Evolutionary conservation across 1,140 invertebrate genomes (phyloP).

Genomic region (Drosophila kikkawai): DNA sequence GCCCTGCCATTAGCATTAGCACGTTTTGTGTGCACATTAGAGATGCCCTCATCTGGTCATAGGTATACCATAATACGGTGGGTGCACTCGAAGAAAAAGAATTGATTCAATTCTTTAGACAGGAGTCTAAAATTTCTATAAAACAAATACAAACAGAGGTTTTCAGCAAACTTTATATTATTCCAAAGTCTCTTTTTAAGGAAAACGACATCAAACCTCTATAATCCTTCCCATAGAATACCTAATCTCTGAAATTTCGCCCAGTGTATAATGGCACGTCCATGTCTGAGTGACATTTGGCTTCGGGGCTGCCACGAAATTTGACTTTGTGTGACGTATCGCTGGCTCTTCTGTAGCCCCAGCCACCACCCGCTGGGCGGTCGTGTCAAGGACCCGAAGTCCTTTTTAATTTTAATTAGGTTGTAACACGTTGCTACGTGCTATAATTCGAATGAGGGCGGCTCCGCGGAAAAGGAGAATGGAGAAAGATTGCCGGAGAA

Average conservation of each 20-base stretch:
- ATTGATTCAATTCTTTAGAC: too few species aligned
- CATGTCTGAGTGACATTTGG: conserved; percentile 77
- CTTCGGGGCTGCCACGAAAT: conserved; percentile 70
- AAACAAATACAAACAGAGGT: rapidly evolving
- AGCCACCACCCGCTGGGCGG: conserved; percentile 29
- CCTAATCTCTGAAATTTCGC: not conserved
- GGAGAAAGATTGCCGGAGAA: conserved; percentile 18
- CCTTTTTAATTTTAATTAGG: conserved; percentile 78
- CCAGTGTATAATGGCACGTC: conserved; percentile 16
- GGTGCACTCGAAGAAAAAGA: not conserved
- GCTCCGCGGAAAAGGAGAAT: conserved; percentile 27
- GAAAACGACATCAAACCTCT: not conserved
- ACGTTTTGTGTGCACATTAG: conserved; percentile 62
- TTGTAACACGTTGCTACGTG: conserved; percentile 80
- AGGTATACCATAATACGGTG: conserved; percentile 26
- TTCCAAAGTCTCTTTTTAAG: not conserved
- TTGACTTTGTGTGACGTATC: conserved; percentile 76
- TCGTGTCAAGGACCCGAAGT: conserved; percentile 78
- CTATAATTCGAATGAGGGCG: conserved; percentile 59
- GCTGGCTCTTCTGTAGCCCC: conserved; percentile 25
- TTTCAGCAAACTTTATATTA: not conserved
- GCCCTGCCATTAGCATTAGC: conserved; percentile 53
- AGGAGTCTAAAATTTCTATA: not conserved
- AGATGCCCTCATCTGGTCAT: conserved; percentile 58
- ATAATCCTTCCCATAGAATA: too few species aligned